These are phyloP conservation scores for Mechanitis messenoides DNA, from an alignment of 2,888 invertebrate genomes.

Conservation along the genomic window DNA sequence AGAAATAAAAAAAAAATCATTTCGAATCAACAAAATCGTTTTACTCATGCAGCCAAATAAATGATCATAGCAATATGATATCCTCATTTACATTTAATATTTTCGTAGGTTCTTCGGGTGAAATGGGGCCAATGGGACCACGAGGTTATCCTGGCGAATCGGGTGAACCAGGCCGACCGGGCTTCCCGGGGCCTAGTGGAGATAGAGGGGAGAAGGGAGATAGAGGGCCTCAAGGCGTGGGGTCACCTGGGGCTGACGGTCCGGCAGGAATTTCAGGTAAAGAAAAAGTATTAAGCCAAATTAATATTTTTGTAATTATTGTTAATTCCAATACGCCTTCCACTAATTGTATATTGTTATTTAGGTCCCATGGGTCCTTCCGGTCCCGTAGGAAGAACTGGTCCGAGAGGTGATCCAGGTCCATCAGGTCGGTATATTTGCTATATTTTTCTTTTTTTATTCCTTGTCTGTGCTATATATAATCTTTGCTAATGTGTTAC, in stretches of 20 bases:
- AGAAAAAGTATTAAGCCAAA: conserved; percentile 9
- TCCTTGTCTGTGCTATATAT: too few relatives aligned
- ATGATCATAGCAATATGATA: too few relatives aligned
- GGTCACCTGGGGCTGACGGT: conserved; percentile 84
- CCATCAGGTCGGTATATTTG: conserved; percentile 75
- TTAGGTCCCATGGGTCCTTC: conserved; percentile 76
- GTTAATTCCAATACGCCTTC: background rate
- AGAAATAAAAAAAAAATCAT: too few relatives aligned
- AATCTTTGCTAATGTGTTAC: too few relatives aligned
- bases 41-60: too few relatives aligned
- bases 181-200: conserved; percentile 78
- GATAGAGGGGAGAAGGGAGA: conserved; percentile 86
- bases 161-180: conserved; percentile 82
- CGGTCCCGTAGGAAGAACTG: conserved; percentile 84
- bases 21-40: too few relatives aligned
- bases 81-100: conserved; percentile 1
- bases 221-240: conserved; percentile 82
- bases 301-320: background rate
- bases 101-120: conserved; percentile 78
- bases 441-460: background rate
- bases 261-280: conserved; percentile 81
- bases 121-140: conserved; percentile 80
- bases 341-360: background rate
- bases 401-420: conserved; percentile 86
- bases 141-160: conserved; percentile 84